These are phyloP conservation scores for Rhynchomys soricoides DNA, from an alignment of 2,113 vertebrate species.

Conservation along the genomic window DNA sequence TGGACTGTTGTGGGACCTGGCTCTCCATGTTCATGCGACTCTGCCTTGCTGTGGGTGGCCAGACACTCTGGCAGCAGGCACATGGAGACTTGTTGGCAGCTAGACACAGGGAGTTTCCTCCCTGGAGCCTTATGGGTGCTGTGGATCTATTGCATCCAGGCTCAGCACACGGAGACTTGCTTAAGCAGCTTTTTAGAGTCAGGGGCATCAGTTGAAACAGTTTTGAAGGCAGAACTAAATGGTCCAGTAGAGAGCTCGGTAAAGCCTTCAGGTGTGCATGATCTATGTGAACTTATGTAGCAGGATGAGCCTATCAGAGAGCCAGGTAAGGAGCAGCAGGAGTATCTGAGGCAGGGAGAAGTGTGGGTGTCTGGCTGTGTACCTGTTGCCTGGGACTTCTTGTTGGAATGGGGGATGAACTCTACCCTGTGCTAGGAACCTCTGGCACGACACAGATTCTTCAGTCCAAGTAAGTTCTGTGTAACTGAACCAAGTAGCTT, in stretches of 20 bases:
- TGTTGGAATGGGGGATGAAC: rapidly evolving
- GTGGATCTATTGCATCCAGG: rapidly evolving
- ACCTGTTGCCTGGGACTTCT: background rate
- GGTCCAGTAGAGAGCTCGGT: rapidly evolving
- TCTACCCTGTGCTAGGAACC: background rate
- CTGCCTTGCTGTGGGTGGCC: background rate
- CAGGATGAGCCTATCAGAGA: rapidly evolving
- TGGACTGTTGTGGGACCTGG: background rate
- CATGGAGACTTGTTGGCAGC: background rate
- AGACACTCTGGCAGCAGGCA: background rate
- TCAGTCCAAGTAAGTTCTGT: background rate
- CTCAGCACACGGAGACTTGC: no score
- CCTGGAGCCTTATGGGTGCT: background rate
- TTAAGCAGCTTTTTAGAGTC: rapidly evolving
- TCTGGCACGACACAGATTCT: background rate
- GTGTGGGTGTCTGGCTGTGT: background rate
- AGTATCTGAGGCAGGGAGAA: no score
- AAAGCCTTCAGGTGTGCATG: background rate
- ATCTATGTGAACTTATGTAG: rapidly evolving
- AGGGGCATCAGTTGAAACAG: rapidly evolving
- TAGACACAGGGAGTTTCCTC: background rate
- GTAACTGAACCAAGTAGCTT: background rate
- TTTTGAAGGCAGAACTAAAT: background rate
- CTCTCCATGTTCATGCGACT: background rate
- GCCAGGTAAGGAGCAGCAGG: no score